Evolutionary conservation across 2,113 vertebrate genomes (phyloP).

Genomic region (Sceloporus undulatus): DNA sequence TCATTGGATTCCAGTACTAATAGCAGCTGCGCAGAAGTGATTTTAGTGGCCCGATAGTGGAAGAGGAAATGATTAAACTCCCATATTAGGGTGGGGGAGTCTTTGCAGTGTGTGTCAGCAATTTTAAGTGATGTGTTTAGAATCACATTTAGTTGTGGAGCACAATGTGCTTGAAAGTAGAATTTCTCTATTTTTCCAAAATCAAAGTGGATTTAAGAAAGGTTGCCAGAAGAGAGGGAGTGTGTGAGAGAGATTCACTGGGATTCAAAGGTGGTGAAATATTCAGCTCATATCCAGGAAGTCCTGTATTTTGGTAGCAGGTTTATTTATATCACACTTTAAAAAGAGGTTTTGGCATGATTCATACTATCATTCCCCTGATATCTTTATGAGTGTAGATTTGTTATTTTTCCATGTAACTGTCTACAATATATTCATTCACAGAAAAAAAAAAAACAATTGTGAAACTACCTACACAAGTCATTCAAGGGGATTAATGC

Average conservation of each 20-base stretch:
- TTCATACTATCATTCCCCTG: not conserved
- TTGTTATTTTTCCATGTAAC: not conserved
- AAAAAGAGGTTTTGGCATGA: not conserved
- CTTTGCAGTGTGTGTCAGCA: not conserved
- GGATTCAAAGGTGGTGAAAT: not conserved
- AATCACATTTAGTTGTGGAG: not conserved
- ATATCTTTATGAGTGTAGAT: not conserved
- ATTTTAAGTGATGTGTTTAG: not conserved
- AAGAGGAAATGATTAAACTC: too few species aligned
- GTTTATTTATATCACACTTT: not conserved
- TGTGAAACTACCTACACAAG: not conserved
- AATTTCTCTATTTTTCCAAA: not conserved
- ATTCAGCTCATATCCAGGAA: not conserved
- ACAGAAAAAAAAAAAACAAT: not conserved
- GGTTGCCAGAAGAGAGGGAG: too few species aligned
- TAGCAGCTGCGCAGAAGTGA: too few species aligned
- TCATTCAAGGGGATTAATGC: not conserved
- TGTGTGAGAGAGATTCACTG: not conserved
- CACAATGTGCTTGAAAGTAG: not conserved
- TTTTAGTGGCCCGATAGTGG: too few species aligned
- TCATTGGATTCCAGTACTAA: too few species aligned
- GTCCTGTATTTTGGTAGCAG: not conserved
- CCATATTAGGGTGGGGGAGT: too few species aligned
- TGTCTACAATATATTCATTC: not conserved
- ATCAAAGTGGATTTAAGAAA: not conserved